Conservation (phyloP, 1,140 invertebrate species). For the Phthorimaea operculella region DNA sequence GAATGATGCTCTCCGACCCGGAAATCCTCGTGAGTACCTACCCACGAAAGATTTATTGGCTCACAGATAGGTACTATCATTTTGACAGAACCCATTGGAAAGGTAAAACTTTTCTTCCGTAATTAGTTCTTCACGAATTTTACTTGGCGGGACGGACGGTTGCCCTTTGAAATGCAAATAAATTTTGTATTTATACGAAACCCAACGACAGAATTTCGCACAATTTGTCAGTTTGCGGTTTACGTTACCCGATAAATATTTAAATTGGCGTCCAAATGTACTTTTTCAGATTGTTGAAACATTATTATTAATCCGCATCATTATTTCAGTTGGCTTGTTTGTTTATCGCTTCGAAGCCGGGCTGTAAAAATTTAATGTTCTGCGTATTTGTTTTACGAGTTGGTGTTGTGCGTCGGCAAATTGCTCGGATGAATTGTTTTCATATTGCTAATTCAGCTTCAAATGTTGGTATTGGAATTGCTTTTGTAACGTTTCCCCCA, state of each 20-base stretch:
- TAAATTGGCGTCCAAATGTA: background rate
- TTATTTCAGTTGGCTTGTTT: background rate
- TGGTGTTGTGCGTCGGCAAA: no score
- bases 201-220: slow-evolving; percentile 13
- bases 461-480: no score
- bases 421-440: slow-evolving; percentile 11
- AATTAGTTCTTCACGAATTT: slow-evolving; percentile 35
- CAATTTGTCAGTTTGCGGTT: background rate
- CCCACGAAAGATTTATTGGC: slow-evolving; percentile 1
- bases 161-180: slow-evolving; percentile 34
- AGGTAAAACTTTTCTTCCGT: slow-evolving; percentile 24
- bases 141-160: slow-evolving; percentile 15
- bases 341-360: background rate
- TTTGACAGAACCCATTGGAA: slow-evolving; percentile 16
- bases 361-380: no score
- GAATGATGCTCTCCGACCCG: background rate
- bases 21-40: background rate
- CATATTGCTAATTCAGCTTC: no score
- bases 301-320: background rate
- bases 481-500: no score
- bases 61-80: slow-evolving; percentile 10
- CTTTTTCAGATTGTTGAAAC: background rate
- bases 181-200: slow-evolving; percentile 13
- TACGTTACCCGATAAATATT: background rate
- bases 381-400: no score